Evolutionary conservation across 2,113 vertebrate genomes (phyloP).

Genomic region (Steatornis caripensis): DNA sequence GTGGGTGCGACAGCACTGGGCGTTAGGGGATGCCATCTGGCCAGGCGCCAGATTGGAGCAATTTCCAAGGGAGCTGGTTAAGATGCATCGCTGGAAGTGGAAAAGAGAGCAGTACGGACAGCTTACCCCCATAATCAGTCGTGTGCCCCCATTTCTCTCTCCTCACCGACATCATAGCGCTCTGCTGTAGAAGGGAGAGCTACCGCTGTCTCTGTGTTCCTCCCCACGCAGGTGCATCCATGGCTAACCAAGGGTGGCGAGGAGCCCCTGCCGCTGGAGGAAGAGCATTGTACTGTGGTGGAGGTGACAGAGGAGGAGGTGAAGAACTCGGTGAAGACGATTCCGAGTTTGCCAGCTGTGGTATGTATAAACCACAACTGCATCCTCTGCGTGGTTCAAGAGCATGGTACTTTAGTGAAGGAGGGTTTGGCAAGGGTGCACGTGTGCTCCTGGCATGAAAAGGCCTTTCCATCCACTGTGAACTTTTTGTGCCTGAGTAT

Average conservation of each 20-base stretch:
- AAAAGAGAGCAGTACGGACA: not conserved
- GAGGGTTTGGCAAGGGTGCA: not conserved
- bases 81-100: rapidly evolving
- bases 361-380: constrained; percentile 63
- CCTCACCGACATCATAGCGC: rapidly evolving
- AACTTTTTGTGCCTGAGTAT: not conserved
- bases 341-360: constrained; percentile 94
- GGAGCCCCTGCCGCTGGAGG: constrained; percentile 88
- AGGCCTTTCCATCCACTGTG: not conserved
- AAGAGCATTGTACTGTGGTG: constrained; percentile 91
- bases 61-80: not conserved
- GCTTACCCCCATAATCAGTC: not conserved
- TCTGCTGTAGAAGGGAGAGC: not conserved
- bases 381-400: not conserved
- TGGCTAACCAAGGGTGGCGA: constrained; percentile 86
- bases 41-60: not conserved
- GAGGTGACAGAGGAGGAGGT: constrained; percentile 98
- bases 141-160: not conserved
- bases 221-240: constrained; percentile 75
- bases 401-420: not conserved
- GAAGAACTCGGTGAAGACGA: constrained; percentile 92
- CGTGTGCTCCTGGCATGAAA: rapidly evolving
- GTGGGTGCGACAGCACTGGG: not conserved
- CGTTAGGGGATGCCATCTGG: not conserved
- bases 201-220: not conserved